Evolutionary conservation across 2,888 invertebrate species (phyloP), one percentile per base, ranked within the genome.

Genomic region (Leptura quadrifasciata): DNA sequence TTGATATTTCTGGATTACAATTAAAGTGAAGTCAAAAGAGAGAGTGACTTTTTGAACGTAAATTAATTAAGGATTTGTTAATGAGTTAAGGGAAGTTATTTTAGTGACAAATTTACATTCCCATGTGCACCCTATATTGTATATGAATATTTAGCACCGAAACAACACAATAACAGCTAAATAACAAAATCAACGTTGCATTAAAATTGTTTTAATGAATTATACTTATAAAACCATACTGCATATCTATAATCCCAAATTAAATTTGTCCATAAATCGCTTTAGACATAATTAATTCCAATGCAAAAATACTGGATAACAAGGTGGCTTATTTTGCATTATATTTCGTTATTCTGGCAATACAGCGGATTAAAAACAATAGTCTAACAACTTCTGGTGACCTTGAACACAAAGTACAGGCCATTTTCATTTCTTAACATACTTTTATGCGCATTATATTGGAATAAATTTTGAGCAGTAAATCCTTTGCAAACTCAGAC

Each of bases 281-380:
- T 69, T 58, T 57, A 47, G 58, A 58, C 58, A 39, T 55, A 69
- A 58, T 69, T 69, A 69, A 69, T 69, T 58, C 58, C 21, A 47
- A 58, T 69, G 69, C 58, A 69, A 69, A 69, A 69, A 69, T 58
- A 47, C 69, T 58, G 52, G 57, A 57, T 47, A 58, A 60, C 69
- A 69, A 69, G 69, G 58, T 69, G 58, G 69, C 69, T 69, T 69
- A 69, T 69, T 54, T 69, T 69, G 69, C 69, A 69, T 69, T 69
- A 69, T 69, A 39, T 69, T 69, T 20, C 60, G 69, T 39, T 69
- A 69, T 39, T 58, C 39, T 47, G 35, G 58, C 69, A 47, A 60
- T 69, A 58, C 24, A 8, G 39, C 39, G 21, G 69, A 69, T 69
- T 69, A 47, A 69, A 69, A 69, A 69, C 39, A 58, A 58, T 69